Evolutionary conservation across 2,888 invertebrate species (phyloP), one percentile per base, ranked within the genome.

Genomic region (Mechanitis mazaeus): DNA sequence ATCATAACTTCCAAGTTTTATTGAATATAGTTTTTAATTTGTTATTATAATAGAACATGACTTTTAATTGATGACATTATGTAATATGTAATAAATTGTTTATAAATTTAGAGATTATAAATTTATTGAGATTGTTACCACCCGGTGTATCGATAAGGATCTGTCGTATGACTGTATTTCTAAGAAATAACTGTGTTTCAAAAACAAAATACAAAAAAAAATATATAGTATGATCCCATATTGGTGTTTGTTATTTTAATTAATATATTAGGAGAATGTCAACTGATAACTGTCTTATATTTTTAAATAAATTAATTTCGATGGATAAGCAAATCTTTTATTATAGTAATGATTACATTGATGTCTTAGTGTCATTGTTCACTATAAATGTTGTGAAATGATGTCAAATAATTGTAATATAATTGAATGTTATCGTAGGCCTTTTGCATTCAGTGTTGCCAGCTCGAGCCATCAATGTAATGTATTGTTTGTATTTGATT

Each of bases 121-220:
- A 81, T 81, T 70, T 80, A 82, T 81, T 80, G 85, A 87, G 87
- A 88, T 88, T 87, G 88, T 89, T 87, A 88, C 88, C 87, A 87
- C 81, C 86, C 81, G 87, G 86, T 82, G 74, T 83, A 84, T 75
- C 59, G 69, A 64, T 77, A 78, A 75, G 77, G 74, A 77, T 76
- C 76, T 79, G 74, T 78, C 78, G 75, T 75, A 77, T 72, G 73
- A 78, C 73, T 69, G 76, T 75, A 79, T 72, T 71, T 73, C 75
- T 75, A 73, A 72, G 72, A 66, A 71, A 74, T 79, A 60, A 67
- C 64, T 79, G 75, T 76, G 78, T 83, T 81, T 75, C 70, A 75
- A 75, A 78, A 75, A 76, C 71, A 71, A 78, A 74, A 75, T 71
- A 66, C 68, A 71, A 76, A 75, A 74, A 76, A 76, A 74, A 75